A percentile compares a stretch with the other conserved stretches of the same genome.
Conservation (phyloP, 2,113 vertebrate species). For the Psophia crepitans region DNA sequence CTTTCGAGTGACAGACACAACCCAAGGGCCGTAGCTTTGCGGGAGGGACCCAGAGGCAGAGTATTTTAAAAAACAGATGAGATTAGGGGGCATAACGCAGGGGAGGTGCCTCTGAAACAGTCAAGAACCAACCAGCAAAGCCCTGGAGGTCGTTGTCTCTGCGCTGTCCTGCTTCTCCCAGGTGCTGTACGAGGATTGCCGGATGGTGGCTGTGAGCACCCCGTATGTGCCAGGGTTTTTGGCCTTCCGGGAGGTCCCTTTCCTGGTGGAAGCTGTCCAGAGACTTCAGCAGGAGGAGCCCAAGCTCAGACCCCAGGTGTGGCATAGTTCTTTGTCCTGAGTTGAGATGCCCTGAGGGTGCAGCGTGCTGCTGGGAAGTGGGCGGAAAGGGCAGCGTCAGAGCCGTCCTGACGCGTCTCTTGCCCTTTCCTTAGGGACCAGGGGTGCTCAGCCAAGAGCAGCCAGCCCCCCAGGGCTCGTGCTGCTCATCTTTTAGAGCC, state of each 20-base stretch:
- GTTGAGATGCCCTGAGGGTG: accelerated
- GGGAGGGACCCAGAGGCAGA: neutral
- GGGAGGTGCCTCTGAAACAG: neutral
- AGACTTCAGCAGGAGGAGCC: conserved; percentile 74
- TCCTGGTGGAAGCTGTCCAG: conserved; percentile 82
- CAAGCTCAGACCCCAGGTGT: conserved; percentile 84
- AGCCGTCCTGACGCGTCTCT: accelerated
- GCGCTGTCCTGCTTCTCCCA: conserved; percentile 10
- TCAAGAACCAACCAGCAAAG: neutral
- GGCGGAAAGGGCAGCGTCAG: accelerated
- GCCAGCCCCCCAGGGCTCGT: neutral
- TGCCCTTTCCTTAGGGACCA: neutral
- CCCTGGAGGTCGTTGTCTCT: neutral
- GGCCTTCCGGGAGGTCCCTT: conserved; percentile 88
- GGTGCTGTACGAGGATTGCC: conserved; percentile 87
- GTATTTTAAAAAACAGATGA: neutral
- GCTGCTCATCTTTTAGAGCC: neutral
- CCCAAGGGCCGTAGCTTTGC: neutral
- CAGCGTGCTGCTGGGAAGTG: neutral
- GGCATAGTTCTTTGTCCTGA: neutral
- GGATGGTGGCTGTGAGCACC: conserved; percentile 80
- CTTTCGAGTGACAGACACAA: neutral
- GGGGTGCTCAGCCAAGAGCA: neutral
- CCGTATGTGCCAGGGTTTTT: conserved; percentile 91
- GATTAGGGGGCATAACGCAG: neutral